A percentile compares a stretch with the other conserved stretches of the same genome.
Conservation (phyloP, 1,140 invertebrate species). For the Drosophila albomicans region DNA sequence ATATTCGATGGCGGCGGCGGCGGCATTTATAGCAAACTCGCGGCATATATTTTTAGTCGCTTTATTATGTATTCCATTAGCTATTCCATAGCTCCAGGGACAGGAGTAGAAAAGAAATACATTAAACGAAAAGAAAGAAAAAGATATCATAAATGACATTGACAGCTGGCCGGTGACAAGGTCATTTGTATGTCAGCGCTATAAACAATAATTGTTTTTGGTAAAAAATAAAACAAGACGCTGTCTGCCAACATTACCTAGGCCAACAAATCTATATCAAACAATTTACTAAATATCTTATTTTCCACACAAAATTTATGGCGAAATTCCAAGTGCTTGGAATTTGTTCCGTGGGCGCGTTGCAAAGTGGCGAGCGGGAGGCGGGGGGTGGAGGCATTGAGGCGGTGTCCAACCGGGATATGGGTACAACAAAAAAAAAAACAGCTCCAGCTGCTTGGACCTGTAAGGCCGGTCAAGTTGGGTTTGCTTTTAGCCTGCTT, state of each 20-base stretch:
- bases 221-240: neutral
- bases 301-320: constrained; percentile 3
- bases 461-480: constrained; percentile 1
- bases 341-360: too few relatives aligned
- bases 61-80: constrained; percentile 1
- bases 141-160: constrained; percentile 23
- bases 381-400: neutral
- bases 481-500: neutral
- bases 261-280: constrained; percentile 35
- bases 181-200: constrained; percentile 70
- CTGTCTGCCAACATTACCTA: constrained; percentile 16
- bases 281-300: constrained; percentile 12
- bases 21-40: constrained; percentile 58
- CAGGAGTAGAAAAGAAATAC: neutral
- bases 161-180: constrained; percentile 48
- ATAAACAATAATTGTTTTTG: constrained; percentile 58
- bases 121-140: neutral
- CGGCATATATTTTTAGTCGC: constrained; percentile 7
- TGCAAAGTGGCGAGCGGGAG: neutral
- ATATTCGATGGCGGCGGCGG: constrained; percentile 32
- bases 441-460: neutral
- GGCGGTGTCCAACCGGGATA: neutral
- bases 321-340: neutral
- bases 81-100: constrained; percentile 3
- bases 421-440: neutral